These are phyloP conservation scores for Xestoiulus laeticollis DNA, from an alignment of 2,888 invertebrate genomes.

Conservation along the genomic window DNA sequence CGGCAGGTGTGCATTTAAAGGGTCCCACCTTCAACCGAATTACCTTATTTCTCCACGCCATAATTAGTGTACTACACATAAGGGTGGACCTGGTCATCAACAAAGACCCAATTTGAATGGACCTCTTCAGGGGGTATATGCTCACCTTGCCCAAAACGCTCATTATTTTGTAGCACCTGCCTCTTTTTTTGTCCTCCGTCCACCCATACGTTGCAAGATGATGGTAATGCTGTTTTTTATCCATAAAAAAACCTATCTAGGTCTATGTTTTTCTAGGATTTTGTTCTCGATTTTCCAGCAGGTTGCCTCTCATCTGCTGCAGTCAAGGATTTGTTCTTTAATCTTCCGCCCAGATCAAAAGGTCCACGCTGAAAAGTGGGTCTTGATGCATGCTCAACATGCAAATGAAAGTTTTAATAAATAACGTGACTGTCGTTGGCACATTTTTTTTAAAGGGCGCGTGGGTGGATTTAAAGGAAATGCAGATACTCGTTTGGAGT, in stretches of 20 bases:
- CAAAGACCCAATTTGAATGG: slow-evolving; percentile 10
- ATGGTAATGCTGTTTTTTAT: background rate
- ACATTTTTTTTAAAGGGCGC: background rate
- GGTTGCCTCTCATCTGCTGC: background rate
- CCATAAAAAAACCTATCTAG: background rate
- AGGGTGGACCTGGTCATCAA: background rate
- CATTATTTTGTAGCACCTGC: slow-evolving; percentile 31
- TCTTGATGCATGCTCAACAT: slow-evolving; percentile 6
- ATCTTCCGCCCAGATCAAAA: slow-evolving; percentile 23
- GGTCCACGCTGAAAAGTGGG: background rate
- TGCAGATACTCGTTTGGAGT: background rate
- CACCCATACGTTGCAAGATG: background rate
- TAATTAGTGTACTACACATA: background rate
- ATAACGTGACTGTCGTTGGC: slow-evolving; percentile 20
- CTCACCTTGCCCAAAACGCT: slow-evolving; percentile 6
- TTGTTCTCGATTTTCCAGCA: background rate
- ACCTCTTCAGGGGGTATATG: slow-evolving; percentile 27
- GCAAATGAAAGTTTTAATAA: slow-evolving; percentile 42
- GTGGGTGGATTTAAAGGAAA: background rate
- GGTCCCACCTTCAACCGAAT: background rate
- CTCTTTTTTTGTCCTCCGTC: background rate
- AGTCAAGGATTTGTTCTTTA: slow-evolving; percentile 11
- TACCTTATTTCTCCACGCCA: background rate
- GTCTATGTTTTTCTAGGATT: background rate
- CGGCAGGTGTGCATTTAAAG: slow-evolving; percentile 20